Evolutionary conservation across 2,113 vertebrate genomes (phyloP).

Genomic region (Burhinus bistriatus): DNA sequence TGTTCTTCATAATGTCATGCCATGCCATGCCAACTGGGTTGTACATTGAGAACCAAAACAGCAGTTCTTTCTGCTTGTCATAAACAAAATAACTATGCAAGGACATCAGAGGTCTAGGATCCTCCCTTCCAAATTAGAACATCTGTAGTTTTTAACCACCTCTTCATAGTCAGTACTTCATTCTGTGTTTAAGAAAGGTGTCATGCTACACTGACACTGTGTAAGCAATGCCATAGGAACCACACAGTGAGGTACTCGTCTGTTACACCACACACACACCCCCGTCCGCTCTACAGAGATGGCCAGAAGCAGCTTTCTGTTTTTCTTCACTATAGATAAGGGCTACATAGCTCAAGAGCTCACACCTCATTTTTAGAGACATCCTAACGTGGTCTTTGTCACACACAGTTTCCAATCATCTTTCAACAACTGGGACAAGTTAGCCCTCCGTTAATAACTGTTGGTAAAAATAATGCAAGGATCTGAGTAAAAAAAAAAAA

Average conservation of each 20-base stretch:
- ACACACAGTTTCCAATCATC: neutral
- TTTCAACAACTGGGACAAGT: neutral
- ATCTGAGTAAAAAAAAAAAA: neutral
- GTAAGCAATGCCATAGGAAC: neutral
- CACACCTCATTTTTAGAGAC: neutral
- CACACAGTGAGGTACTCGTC: neutral
- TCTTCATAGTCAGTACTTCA: neutral
- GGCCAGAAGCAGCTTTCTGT: neutral
- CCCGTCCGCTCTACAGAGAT: neutral
- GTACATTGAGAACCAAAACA: neutral
- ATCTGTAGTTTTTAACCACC: neutral
- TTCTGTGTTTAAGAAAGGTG: neutral
- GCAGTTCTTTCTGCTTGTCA: neutral
- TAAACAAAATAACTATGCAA: neutral
- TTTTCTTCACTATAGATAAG: neutral
- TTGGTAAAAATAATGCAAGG: neutral
- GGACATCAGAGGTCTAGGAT: neutral
- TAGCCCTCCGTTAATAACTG: neutral
- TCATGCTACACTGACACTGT: neutral
- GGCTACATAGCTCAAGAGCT: neutral
- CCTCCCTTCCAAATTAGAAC: neutral
- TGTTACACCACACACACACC: neutral
- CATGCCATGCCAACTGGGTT: neutral
- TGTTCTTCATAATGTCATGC: neutral
- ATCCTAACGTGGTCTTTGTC: neutral